phyloP scores from a whole-genome alignment of 2,113 vertebrate species.

The Corydoras maculifer region DNA sequence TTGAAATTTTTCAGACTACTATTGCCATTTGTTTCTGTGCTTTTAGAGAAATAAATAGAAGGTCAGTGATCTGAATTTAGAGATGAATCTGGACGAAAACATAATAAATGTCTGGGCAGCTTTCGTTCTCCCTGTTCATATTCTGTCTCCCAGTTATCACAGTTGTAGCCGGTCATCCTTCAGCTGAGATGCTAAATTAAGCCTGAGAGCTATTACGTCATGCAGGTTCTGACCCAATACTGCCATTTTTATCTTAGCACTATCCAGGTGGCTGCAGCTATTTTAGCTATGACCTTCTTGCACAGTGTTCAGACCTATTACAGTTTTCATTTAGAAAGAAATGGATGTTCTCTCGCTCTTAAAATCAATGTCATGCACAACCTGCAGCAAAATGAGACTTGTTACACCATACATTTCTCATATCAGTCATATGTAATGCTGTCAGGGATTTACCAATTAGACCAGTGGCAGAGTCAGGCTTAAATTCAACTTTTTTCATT shows the following conservation, averaged over 20 bases:
- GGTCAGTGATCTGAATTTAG: background rate
- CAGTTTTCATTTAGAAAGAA: too few species aligned
- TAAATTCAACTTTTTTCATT: too few species aligned
- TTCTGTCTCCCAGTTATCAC: background rate
- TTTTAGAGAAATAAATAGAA: background rate
- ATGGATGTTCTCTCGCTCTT: too few species aligned
- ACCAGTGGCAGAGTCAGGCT: too few species aligned
- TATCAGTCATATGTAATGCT: too few species aligned
- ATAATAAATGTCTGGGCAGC: slow-evolving; percentile 5
- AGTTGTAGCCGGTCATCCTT: slow-evolving; percentile 15
- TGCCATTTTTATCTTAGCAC: slow-evolving; percentile 4
- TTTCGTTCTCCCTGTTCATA: background rate
- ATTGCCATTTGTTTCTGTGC: background rate
- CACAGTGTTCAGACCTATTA: too few species aligned
- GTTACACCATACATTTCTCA: too few species aligned
- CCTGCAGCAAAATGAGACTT: too few species aligned
- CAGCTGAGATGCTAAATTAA: slow-evolving; percentile 34
- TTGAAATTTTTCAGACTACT: too few species aligned
- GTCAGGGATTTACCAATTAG: too few species aligned
- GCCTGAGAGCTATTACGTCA: slow-evolving; percentile 17
- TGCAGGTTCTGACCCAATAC: slow-evolving; percentile 27
- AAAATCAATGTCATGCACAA: too few species aligned
- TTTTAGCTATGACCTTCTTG: background rate
- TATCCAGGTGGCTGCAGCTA: background rate
- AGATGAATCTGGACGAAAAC: slow-evolving; percentile 7